Percentiles rank a stretch among this genome's conserved stretches.
phyloP scores from a whole-genome alignment of 2,888 invertebrate genomes.

The Drosophila algonquin region DNA sequence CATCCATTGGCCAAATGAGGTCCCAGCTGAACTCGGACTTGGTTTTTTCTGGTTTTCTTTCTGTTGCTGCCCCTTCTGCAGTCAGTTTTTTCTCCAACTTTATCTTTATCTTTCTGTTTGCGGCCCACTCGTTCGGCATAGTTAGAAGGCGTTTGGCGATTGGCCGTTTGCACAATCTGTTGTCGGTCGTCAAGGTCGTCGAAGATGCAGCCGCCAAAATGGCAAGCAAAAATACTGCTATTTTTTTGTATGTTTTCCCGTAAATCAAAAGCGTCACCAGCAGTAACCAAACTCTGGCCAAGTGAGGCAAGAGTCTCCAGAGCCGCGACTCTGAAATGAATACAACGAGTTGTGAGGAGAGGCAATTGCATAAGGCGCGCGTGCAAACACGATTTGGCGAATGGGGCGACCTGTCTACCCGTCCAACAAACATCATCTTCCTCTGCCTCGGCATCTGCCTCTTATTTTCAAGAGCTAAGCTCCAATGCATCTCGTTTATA shows the following conservation, averaged over 20 bases:
- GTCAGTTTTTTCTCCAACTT: conserved; percentile 25
- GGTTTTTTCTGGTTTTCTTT: not conserved
- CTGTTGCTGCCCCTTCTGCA: not conserved
- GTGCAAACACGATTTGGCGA: conserved; percentile 71
- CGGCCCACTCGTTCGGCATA: conserved; percentile 44
- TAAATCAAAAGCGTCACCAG: conserved; percentile 50
- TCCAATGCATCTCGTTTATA: conserved; percentile 14
- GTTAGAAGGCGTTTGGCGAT: conserved; percentile 40
- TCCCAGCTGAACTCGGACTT: conserved; percentile 35
- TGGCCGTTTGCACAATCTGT: conserved; percentile 43
- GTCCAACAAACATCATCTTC: conserved; percentile 21
- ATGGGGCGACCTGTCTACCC: conserved; percentile 31
- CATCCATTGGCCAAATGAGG: conserved; percentile 24
- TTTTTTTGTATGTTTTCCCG: not conserved
- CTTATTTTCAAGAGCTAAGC: conserved; percentile 8
- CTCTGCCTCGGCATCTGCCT: conserved; percentile 14
- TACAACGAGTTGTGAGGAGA: conserved; percentile 46
- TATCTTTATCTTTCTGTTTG: conserved; percentile 22
- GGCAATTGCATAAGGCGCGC: conserved; percentile 70
- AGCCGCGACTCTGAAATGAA: conserved; percentile 22
- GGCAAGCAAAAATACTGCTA: conserved; percentile 24
- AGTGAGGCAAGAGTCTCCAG: conserved; percentile 48
- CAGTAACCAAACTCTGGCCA: conserved; percentile 30
- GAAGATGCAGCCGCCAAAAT: conserved; percentile 39
- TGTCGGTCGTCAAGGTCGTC: conserved; percentile 50